phyloP scores from a whole-genome alignment of 2,888 invertebrate species.

The Embidobia sp. region DNA sequence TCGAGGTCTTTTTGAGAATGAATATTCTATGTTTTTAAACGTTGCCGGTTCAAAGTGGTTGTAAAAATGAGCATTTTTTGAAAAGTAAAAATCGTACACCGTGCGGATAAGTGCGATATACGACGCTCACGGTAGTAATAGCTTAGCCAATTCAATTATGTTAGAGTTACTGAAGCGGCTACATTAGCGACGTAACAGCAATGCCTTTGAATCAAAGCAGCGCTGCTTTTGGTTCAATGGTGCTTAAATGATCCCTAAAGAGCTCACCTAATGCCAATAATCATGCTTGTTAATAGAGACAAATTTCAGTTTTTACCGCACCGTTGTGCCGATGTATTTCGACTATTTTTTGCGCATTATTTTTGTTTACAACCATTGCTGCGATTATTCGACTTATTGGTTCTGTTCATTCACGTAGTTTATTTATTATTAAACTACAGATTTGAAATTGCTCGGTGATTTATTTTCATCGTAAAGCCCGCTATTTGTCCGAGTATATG shows the following conservation, averaged over 20 bases:
- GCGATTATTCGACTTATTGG: no score
- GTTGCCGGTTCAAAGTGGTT: conserved; percentile 21
- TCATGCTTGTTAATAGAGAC: conserved; percentile 58
- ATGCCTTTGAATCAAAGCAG: conserved; percentile 66
- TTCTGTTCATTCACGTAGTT: no score
- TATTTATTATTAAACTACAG: no score
- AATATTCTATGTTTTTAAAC: conserved; percentile 43
- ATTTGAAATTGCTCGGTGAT: no score
- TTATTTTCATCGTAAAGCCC: no score
- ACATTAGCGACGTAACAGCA: conserved; percentile 66
- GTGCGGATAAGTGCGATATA: conserved; percentile 60
- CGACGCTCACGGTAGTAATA: conserved; percentile 65
- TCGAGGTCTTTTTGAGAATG: conserved; percentile 15
- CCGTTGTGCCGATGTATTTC: no score
- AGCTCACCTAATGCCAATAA: conserved; percentile 61
- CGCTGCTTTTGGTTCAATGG: conserved; percentile 63
- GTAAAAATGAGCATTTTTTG: conserved; percentile 38
- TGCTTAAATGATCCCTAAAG: conserved; percentile 64
- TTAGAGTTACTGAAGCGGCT: conserved; percentile 66
- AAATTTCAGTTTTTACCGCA: conserved; percentile 44
- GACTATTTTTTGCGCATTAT: no score
- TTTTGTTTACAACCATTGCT: no score
- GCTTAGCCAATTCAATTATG: conserved; percentile 66
- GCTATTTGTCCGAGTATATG: no score
- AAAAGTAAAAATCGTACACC: conserved; percentile 45